Evolutionary conservation across 2,888 invertebrate species (phyloP).

Genomic region (Nemotelus pantherinus): DNA sequence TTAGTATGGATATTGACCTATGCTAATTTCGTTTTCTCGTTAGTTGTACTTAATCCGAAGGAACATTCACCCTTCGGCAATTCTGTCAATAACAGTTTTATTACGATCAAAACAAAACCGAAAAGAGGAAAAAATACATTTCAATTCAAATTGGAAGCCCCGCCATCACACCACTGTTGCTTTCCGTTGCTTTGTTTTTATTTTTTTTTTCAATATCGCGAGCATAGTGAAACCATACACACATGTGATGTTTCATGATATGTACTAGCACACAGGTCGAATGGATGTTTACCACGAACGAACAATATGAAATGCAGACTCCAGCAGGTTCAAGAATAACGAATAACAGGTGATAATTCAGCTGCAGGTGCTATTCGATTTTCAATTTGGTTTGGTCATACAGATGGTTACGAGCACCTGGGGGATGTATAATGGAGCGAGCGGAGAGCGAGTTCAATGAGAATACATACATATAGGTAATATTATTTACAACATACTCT

Average conservation of each 20-base stretch:
- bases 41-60: background rate
- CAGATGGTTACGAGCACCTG: slow-evolving; percentile 10
- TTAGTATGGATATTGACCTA: too few relatives aligned
- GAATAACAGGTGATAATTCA: slow-evolving; percentile 41
- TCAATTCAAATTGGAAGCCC: background rate
- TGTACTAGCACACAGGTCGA: background rate
- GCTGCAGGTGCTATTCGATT: slow-evolving; percentile 43
- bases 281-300: background rate
- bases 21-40: too few relatives aligned
- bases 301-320: background rate
- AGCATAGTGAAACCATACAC: background rate
- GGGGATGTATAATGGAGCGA: too few relatives aligned
- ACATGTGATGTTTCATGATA: background rate
- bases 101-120: slow-evolving; percentile 1
- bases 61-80: background rate
- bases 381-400: slow-evolving; percentile 24
- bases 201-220: background rate
- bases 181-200: background rate
- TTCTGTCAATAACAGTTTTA: slow-evolving; percentile 5
- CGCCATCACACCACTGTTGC: background rate
- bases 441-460: too few relatives aligned
- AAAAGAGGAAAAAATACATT: background rate
- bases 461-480: too few relatives aligned
- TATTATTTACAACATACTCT: background rate
- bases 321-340: background rate